Base-by-base conservation (phyloP, 2,113 vertebrate genomes). In the Sardina pilchardus region DNA sequence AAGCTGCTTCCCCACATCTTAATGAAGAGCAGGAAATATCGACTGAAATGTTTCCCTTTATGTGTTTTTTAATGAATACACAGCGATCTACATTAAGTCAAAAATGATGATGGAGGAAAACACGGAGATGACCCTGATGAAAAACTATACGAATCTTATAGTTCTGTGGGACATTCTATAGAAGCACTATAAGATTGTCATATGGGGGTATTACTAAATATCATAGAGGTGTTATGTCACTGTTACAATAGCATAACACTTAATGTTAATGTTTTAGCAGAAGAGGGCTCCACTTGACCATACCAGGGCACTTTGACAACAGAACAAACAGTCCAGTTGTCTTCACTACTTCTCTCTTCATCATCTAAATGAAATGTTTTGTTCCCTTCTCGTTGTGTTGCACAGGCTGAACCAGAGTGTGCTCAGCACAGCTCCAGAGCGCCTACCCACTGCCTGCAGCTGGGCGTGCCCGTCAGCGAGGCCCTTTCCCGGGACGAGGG, bases 351-450 rank as follows among this genome's bases (percentile, higher is more conserved):
- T 3, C 16, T 78, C n/a, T 0, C 26, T 67, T 34, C 14, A 4
- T 36, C 30, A 78, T 78, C 63, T 67, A 14, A 36, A 39, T 14
- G 71, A 17, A 2, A 16, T 17, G n/a, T n/a, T n/a, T 5, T 78
- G 10, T 78, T 36, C 8, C 7, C 45, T 34, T 34, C 14, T 17
- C 34, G 3, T 34, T 36, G 12, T 78, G 12, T 24, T 19, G 36
- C 84, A 6, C 82, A 94, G 92, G 2, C 44, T 56, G 67, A 26
- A 80, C 50, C 36, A 1, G 89, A 85, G 16, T 30, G 59, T 44
- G 48, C 56, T 0, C 30, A 78, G 4, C 85, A 89, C 45, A 50
- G 24, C 84, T 16, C 30, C 36, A 63, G 75, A 78, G 86, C 81
- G 0, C 89, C 87, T n/a, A 84, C 86, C 0, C 2, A 4, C 48